Conservation (phyloP, 2,888 invertebrate genomes). For the Rotaria macrura region DNA sequence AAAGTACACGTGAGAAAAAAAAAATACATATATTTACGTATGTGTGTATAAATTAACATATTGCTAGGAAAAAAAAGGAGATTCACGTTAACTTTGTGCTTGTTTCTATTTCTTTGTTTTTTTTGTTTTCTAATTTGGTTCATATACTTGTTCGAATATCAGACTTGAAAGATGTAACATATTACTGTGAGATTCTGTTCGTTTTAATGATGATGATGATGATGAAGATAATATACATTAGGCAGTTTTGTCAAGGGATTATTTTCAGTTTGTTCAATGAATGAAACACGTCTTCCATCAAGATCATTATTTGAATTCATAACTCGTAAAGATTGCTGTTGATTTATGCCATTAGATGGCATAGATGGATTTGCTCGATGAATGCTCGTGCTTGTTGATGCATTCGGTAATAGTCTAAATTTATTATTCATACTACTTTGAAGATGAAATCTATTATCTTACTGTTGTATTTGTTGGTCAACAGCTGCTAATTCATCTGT, state of each 20-base stretch:
- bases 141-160: neutral
- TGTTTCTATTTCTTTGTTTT: too few relatives aligned
- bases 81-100: too few relatives aligned
- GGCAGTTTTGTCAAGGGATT: neutral
- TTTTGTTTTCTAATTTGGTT: too few relatives aligned
- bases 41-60: too few relatives aligned
- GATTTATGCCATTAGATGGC: neutral
- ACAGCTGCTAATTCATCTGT: neutral
- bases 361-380: neutral
- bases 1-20: neutral
- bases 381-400: neutral
- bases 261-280: neutral
- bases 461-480: constrained; percentile 19
- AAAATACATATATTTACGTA: neutral
- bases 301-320: neutral
- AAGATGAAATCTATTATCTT: neutral
- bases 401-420: neutral
- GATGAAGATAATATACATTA: neutral
- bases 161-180: neutral
- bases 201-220: neutral
- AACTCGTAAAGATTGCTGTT: neutral
- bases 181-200: neutral
- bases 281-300: neutral
- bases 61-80: too few relatives aligned
- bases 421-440: neutral